Base-by-base conservation (phyloP, 2,888 invertebrate species). In the Bugulina stolonifera region DNA sequence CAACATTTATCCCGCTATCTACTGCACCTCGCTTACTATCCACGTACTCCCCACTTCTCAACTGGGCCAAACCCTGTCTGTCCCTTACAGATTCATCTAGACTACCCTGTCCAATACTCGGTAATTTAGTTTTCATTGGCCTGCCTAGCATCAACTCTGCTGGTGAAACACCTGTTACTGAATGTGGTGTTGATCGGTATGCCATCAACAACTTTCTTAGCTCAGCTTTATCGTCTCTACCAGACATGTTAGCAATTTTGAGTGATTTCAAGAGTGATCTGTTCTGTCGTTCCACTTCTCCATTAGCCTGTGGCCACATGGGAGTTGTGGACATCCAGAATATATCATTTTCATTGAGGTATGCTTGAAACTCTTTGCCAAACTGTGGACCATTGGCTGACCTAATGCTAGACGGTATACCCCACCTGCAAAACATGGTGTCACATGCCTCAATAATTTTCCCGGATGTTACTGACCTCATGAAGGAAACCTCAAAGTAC, bases 371-470 rank as follows among this genome's bases (percentile, higher is more conserved):
- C n/a, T n/a, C n/a, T n/a, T n/a, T n/a, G n/a, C n/a, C n/a, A n/a
- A n/a, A n/a, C n/a, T n/a, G n/a, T n/a, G n/a, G n/a, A n/a, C n/a
- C n/a, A n/a, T n/a, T n/a, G n/a, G n/a, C n/a, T n/a, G n/a, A n/a
- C n/a, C n/a, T n/a, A 14, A 52, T 22, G 22, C 52, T 52, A 22
- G 52, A 52, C 22, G 22, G 52, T 52, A 52, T 10, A 52, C 52
- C 52, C 52, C 52, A 52, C 22, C 52, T 5, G 25, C 52, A 52
- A 52, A 52, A 52, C 52, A 52, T 52, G 10, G 52, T 52, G 22
- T 52, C 52, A 52, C 52, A 52, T 52, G 22, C 52, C 52, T 52
- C 52, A 52, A 52, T 52, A 52, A 52, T 52, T 52, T 52, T 52
- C 14, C 52, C 22, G 10, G 52, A 52, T 52, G 52, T 52, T 52